A percentile compares a stretch with the other conserved stretches of the same genome.
Conservation (phyloP, 2,888 invertebrate species). For the Pyrrhosoma nymphula region DNA sequence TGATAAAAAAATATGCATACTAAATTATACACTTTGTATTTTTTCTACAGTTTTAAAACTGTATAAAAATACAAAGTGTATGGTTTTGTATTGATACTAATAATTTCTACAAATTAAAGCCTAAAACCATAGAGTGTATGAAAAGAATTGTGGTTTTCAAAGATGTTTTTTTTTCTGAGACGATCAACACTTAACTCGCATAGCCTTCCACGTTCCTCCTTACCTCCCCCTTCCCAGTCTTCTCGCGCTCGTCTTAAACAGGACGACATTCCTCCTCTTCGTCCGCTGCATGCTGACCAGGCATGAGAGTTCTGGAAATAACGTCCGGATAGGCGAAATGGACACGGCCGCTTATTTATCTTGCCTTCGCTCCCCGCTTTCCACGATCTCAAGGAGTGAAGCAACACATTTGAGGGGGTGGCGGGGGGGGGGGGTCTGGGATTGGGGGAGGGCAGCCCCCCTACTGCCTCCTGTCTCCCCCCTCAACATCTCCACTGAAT, state of each 20-base stretch:
- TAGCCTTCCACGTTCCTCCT: not conserved
- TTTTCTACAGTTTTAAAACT: no score
- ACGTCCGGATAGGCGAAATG: constrained; percentile 63
- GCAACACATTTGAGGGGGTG: not conserved
- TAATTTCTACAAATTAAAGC: no score
- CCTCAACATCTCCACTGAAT: not conserved
- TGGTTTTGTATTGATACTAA: no score
- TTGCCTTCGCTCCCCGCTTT: constrained; percentile 20
- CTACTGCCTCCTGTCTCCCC: not conserved
- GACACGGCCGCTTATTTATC: constrained; percentile 57
- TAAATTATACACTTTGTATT: no score
- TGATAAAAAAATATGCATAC: no score
- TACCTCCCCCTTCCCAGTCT: not conserved
- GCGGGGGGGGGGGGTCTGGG: not conserved
- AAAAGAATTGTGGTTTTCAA: no score
- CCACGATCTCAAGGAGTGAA: constrained; percentile 33
- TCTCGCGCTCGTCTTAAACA: constrained; percentile 6
- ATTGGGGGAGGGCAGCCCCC: not conserved
- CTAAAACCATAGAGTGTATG: no score
- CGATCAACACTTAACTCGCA: no score
- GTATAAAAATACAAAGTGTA: no score
- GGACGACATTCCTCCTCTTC: constrained; percentile 53
- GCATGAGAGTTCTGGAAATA: constrained; percentile 58
- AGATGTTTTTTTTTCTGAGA: no score
- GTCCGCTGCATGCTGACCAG: constrained; percentile 17